Conservation (phyloP, 2,888 invertebrate species). For the Mycalesis mineus region DNA sequence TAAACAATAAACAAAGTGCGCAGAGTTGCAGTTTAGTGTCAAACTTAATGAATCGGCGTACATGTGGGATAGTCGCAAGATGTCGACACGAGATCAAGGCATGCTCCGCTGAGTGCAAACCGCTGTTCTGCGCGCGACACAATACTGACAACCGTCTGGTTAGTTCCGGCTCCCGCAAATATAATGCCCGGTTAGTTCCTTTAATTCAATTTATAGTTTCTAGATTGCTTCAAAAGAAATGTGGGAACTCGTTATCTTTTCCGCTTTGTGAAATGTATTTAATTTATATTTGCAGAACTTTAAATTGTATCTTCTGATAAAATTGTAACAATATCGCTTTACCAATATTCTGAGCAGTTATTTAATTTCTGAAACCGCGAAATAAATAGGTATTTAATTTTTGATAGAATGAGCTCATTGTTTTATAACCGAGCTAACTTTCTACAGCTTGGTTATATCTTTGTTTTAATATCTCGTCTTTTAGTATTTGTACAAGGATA, state of each 20-base stretch:
- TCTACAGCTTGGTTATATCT: no score
- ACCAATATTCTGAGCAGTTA: no score
- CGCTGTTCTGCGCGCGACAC: conserved; percentile 38
- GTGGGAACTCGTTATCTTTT: conserved; percentile 1
- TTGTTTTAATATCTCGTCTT: no score
- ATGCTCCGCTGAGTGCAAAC: conserved; percentile 44
- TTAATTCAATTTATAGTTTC: conserved; percentile 24
- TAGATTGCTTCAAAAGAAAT: conserved; percentile 2
- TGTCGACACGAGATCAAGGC: conserved; percentile 31
- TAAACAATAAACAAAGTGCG: not conserved
- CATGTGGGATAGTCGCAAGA: conserved; percentile 18
- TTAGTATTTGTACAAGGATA: no score
- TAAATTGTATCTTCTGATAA: no score
- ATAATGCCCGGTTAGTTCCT: conserved; percentile 23
- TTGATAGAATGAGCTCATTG: no score
- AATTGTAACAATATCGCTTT: no score
- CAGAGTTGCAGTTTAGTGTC: not conserved
- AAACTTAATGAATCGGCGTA: conserved; percentile 7
- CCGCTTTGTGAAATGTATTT: not conserved
- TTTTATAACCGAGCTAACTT: no score
- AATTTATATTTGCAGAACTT: not conserved
- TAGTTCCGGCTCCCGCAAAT: conserved; percentile 27
- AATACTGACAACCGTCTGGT: conserved; percentile 36
- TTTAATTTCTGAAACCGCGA: no score
- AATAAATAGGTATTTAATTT: no score